A percentile compares a stretch with the other conserved stretches of the same genome.
Evolutionary conservation across 2,113 vertebrate genomes (phyloP).

Genomic region (Ictalurus punctatus): DNA sequence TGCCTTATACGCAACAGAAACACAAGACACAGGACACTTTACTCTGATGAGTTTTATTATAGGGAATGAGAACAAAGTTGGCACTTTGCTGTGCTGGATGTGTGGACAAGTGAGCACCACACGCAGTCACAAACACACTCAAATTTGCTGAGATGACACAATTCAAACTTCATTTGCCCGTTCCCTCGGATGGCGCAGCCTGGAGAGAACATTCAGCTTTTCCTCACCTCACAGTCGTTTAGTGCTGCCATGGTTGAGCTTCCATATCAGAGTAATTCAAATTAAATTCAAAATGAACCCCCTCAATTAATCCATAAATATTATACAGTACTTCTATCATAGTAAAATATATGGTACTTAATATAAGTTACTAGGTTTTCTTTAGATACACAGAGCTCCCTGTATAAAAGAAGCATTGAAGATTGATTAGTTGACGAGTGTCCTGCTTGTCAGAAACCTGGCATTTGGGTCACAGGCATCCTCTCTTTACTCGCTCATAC

Average conservation of each 20-base stretch:
- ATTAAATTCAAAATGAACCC: slow-evolving; percentile 43
- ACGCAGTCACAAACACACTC: slow-evolving; percentile 30
- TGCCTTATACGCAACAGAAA: background rate
- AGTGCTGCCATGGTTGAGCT: slow-evolving; percentile 57
- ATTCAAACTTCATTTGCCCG: slow-evolving; percentile 27
- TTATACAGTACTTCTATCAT: slow-evolving; percentile 60
- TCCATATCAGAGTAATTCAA: slow-evolving; percentile 45
- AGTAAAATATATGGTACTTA: slow-evolving; percentile 62
- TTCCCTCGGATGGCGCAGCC: background rate
- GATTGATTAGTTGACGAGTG: slow-evolving; percentile 49
- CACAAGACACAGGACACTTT: slow-evolving; percentile 26
- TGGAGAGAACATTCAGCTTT: slow-evolving; percentile 9
- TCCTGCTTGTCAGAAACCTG: slow-evolving; percentile 21
- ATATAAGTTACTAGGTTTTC: slow-evolving; percentile 70
- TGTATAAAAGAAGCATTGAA: slow-evolving; percentile 61
- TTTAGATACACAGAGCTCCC: slow-evolving; percentile 62
- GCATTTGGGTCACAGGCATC: background rate
- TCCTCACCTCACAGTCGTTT: slow-evolving; percentile 3
- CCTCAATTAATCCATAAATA: slow-evolving; percentile 48
- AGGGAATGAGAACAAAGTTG: slow-evolving; percentile 50
- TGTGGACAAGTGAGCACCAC: slow-evolving; percentile 41
- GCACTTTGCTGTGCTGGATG: slow-evolving; percentile 42
- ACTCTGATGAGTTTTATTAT: slow-evolving; percentile 52
- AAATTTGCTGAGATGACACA: slow-evolving; percentile 31
- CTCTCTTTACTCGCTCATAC: background rate